Base-by-base conservation (phyloP, 2,888 invertebrate species). In the Orthosia gracilis region DNA sequence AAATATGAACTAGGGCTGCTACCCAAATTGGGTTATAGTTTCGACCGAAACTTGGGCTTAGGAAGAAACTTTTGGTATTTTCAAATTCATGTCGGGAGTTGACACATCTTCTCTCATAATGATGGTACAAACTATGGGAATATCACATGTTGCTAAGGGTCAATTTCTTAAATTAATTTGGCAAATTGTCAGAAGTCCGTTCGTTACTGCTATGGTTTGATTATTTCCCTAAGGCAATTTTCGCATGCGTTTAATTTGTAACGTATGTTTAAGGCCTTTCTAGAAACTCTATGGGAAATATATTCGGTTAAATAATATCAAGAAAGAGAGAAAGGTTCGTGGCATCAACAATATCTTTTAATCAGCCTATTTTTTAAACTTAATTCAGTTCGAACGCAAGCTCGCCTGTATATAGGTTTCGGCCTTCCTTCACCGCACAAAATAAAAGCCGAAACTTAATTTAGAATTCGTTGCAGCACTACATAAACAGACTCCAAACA, bases 1-100 rank as follows among this genome's bases (percentile, higher is more conserved):
- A 74, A 80, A 74, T 73, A 79, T 62, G 15, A 50, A 67, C 58
- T 74, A 81, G 80, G 58, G 84, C 12, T 73, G 84, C 15, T n/a
- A 49, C 47, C 5, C 3, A 54, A 66, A 57, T 54, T 49, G 26
- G 55, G 45, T 62, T 40, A 9, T 58, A 50, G 66, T 73, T 80
- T 74, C 50, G 67, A 59, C 67, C 64, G 26, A 83, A 63, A 69
- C 84, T 49, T n/a, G 9, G 54, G 66, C 11, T 52, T 23, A 11
- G 11, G 21, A 49, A 52, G 76, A 76, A 74, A 55, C 17, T 40
- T 64, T 59, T 13, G n/a, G 58, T 45, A 5, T 47, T 61, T 18
- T 13, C 3, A 55, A 49, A 77, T 66, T 69, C 50, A 26, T 63
- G 26, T 23, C 13, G 21, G 52, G 15, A 17, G 47, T 26, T 64